Evolutionary conservation across 2,797 vertebrate species (phyloP).

Genomic region (Hypotaenidia okinawae): DNA sequence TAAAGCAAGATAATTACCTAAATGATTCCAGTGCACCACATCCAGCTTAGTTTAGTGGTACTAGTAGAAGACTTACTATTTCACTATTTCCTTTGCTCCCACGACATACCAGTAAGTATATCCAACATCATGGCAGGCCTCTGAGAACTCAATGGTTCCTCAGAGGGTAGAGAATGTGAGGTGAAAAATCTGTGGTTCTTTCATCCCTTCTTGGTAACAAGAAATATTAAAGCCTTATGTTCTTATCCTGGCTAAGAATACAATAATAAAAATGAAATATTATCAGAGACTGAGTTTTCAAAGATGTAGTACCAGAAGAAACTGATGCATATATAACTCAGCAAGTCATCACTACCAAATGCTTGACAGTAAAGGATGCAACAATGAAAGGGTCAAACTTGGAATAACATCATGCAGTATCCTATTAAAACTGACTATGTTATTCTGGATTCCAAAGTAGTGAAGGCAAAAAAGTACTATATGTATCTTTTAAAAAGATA

Average conservation of each 20-base stretch:
- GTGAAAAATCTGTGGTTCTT: not conserved
- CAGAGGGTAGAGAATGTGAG: not conserved
- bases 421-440: not conserved
- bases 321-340: not conserved
- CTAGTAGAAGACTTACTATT: not conserved
- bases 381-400: not conserved
- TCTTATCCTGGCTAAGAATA: not conserved
- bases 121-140: not conserved
- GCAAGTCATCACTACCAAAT: not conserved
- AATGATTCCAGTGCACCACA: not conserved
- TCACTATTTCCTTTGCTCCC: not conserved
- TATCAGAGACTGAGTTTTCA: not conserved
- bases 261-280: slow-evolving; percentile 20
- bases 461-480: not conserved
- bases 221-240: not conserved
- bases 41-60: not conserved
- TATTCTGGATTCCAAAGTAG: not conserved
- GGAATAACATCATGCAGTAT: not conserved
- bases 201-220: not conserved
- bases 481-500: not conserved
- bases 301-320: not conserved
- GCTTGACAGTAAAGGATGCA: not conserved
- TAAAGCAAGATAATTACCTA: not conserved
- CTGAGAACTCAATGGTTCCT: not conserved
- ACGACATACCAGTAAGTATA: not conserved